Evolutionary conservation across 2,888 invertebrate species (phyloP), one percentile per base, ranked within the genome.

Genomic region (Tortricodes alternella): DNA sequence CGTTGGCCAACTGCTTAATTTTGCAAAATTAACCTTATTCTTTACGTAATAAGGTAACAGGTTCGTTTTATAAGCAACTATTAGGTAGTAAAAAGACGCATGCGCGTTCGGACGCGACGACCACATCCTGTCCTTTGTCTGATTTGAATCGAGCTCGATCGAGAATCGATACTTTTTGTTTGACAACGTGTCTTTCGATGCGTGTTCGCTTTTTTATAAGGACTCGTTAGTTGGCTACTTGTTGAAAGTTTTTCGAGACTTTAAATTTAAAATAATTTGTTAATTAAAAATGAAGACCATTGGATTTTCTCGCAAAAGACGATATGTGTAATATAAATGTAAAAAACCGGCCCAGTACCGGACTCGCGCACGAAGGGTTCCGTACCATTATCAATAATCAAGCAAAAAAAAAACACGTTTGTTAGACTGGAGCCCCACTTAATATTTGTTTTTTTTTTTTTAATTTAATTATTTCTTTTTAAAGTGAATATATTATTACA

Each of bases 91-190:
- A 53, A 59, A 43, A 66, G 64, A 66, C 65, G 70, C 71, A 74
- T 74, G 78, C 71, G 76, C 79, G 70, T 73, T 77, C 72, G 71
- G 64, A 67, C 73, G 80, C 67, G 71, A 78, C 78, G 76, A 76
- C 80, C 80, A 76, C 80, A 80, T 80, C 80, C 80, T 80, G 80
- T 63, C 76, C 62, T 71, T 79, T 80, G 80, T 78, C 65, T 71
- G 72, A 76, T 76, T 73, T 70, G 69, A 74, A 76, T 77, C 72
- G 71, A 75, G 67, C 64, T 70, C 64, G 70, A 71, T 72, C 59
- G 57, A 63, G 64, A 64, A 71, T 71, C 66, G 65, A 70, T 62
- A 43, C 62, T 74, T 76, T 77, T 78, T 66, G 57, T 59, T 19
- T 37, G 39, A 53, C 35, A 53, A 73, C 67, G 66, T 70, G 63